phyloP scores from a whole-genome alignment of 2,888 invertebrate genomes.

The Brenthis daphne region DNA sequence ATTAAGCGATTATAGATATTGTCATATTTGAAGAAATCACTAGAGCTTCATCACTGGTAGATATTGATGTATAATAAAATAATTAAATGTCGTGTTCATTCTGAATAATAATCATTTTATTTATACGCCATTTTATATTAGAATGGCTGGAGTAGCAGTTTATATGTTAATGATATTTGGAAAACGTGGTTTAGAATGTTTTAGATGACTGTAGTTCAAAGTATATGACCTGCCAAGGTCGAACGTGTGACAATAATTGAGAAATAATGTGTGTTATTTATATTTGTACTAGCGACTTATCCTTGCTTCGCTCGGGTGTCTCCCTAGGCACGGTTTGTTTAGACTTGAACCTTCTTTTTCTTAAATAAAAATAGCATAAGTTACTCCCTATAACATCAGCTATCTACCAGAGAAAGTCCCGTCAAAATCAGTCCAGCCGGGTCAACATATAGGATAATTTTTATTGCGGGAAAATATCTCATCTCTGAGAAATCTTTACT shows the following conservation, averaged over 20 bases:
- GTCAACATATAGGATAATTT: too few species aligned
- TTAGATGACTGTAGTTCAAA: slow-evolving; percentile 11
- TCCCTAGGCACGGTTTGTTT: too few species aligned
- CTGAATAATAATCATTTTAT: slow-evolving; percentile 3
- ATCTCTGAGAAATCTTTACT: too few species aligned
- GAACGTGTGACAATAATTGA: background rate
- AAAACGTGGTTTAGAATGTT: slow-evolving; percentile 18
- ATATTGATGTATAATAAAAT: background rate
- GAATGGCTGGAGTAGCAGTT: slow-evolving; percentile 10
- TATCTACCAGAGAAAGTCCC: too few species aligned
- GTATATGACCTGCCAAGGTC: slow-evolving; percentile 16
- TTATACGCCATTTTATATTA: background rate
- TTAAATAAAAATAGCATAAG: too few species aligned
- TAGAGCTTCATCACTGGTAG: background rate
- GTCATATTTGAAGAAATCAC: background rate
- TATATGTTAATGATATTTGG: slow-evolving; percentile 18
- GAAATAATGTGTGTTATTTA: background rate
- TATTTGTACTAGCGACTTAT: background rate
- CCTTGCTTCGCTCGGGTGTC: background rate
- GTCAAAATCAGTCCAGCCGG: too few species aligned
- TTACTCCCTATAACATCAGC: too few species aligned
- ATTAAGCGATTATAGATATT: too few species aligned
- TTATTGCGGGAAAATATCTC: too few species aligned
- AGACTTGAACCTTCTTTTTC: too few species aligned
- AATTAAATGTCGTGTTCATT: background rate